phyloP scores from a whole-genome alignment of 2,113 vertebrate species.

The Penelope pileata region DNA sequence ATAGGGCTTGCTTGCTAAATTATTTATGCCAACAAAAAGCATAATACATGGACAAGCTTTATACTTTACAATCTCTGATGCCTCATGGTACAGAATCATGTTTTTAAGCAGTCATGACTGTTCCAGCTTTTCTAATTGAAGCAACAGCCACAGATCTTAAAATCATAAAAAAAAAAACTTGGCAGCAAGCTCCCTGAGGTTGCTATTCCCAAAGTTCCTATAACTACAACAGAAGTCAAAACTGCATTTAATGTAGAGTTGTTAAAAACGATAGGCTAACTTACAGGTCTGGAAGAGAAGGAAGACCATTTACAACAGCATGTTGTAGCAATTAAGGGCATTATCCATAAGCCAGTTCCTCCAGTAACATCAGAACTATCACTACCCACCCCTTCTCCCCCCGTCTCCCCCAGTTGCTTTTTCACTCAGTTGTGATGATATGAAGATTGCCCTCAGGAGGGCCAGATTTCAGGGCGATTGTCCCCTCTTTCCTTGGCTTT shows the following conservation, averaged over 20 bases:
- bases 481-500: background rate
- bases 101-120: background rate
- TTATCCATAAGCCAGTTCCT: conserved; percentile 1
- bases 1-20: background rate
- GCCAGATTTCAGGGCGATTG: background rate
- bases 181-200: background rate
- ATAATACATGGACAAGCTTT: background rate
- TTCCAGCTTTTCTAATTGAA: conserved; percentile 29
- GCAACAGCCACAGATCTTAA: background rate
- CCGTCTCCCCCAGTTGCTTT: background rate
- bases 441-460: background rate
- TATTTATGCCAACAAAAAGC: background rate
- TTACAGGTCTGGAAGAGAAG: conserved; percentile 2
- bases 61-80: background rate
- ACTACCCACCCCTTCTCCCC: background rate
- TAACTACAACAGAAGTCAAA: conserved; percentile 14
- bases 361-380: conserved; percentile 12
- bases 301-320: background rate
- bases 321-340: conserved; percentile 33
- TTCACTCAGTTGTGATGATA: background rate
- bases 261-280: background rate
- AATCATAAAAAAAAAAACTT: background rate
- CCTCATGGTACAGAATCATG: background rate
- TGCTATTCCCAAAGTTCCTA: conserved; percentile 3
- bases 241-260: background rate